A percentile compares a stretch with the other conserved stretches of the same genome.
Conservation (phyloP, 2,888 invertebrate genomes). For the Leuctra nigra region DNA sequence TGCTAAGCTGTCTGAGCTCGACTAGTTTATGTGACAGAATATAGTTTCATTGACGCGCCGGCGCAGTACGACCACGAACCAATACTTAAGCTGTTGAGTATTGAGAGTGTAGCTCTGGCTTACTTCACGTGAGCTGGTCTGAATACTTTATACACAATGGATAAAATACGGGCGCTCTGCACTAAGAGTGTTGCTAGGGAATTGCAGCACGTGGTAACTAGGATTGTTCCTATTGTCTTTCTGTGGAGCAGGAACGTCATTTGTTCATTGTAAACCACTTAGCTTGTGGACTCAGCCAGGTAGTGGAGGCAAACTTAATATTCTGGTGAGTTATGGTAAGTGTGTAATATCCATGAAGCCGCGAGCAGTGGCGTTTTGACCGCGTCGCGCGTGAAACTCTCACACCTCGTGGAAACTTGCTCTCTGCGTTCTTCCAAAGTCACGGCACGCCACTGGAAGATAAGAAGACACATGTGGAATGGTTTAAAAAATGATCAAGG, state of each 20-base stretch:
- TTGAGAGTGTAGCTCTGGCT: conserved; percentile 1
- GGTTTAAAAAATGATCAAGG: no score
- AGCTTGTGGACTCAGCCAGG: no score
- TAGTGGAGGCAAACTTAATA: no score
- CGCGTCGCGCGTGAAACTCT: no score
- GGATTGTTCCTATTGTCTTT: conserved; percentile 7
- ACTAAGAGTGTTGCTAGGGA: not conserved
- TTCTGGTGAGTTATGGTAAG: no score
- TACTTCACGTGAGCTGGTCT: conserved; percentile 11
- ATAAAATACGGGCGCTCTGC: conserved; percentile 8
- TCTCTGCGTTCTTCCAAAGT: no score
- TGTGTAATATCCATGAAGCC: no score
- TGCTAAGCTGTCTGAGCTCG: conserved; percentile 8
- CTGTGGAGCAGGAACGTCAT: conserved; percentile 6
- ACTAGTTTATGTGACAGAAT: conserved; percentile 25
- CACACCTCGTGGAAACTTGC: no score
- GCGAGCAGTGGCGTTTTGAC: no score
- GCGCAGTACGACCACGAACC: not conserved
- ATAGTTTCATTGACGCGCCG: conserved; percentile 14
- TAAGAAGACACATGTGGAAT: no score
- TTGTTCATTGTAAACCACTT: not conserved
- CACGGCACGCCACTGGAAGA: no score
- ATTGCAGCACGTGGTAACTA: not conserved
- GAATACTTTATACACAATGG: conserved; percentile 12
- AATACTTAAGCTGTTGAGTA: not conserved